Conservation (phyloP, 2,888 invertebrate species). For the Eupithecia subumbrata region DNA sequence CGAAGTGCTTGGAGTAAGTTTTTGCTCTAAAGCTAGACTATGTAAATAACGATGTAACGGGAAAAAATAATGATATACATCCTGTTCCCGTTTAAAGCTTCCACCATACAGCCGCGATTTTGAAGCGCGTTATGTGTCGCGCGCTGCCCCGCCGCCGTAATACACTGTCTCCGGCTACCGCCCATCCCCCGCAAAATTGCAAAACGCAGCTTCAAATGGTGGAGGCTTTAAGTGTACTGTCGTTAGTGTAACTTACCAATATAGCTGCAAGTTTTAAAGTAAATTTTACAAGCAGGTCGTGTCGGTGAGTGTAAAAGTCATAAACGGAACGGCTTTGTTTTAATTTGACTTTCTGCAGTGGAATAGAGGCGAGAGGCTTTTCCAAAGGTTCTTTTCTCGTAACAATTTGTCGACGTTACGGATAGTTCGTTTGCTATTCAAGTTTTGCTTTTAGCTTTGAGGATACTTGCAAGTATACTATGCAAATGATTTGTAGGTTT, state of each 20-base stretch:
- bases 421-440: conserved; percentile 13
- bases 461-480: neutral
- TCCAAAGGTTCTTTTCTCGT: conserved; percentile 16
- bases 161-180: too few species aligned
- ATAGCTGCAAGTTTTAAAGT: neutral
- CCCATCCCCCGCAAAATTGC: too few species aligned
- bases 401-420: conserved; percentile 13
- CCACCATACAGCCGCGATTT: too few species aligned
- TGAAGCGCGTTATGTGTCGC: too few species aligned
- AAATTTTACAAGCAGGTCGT: neutral
- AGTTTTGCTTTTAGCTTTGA: conserved; percentile 8
- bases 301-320: neutral
- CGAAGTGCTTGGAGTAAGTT: too few species aligned
- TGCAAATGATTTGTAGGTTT: neutral
- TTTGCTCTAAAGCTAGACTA: too few species aligned
- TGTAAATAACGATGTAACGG: too few species aligned
- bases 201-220: too few species aligned
- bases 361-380: neutral
- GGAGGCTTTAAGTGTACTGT: neutral
- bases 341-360: conserved; percentile 16
- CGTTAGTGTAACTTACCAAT: neutral
- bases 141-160: too few species aligned
- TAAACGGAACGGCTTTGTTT: conserved; percentile 11
- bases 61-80: too few species aligned
- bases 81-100: too few species aligned